phyloP scores from a whole-genome alignment of 2,888 invertebrate species.

The Pammene fasciana region DNA sequence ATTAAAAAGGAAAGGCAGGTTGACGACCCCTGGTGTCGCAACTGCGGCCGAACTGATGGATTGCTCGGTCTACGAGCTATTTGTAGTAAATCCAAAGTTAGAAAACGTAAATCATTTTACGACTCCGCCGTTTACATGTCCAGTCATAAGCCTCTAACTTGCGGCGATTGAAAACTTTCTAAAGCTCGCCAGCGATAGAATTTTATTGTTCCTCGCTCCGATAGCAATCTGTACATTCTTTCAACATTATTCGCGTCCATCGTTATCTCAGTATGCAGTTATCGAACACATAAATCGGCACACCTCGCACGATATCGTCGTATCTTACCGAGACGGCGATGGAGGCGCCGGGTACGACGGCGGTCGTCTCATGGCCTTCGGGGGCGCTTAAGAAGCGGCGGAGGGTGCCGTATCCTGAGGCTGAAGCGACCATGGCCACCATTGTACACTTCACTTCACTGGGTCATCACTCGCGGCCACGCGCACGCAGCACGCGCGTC shows the following conservation, averaged over 20 bases:
- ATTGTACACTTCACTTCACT: constrained; percentile 68
- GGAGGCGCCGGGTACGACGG: constrained; percentile 69
- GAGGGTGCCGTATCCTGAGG: constrained; percentile 79
- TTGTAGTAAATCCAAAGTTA: constrained; percentile 19
- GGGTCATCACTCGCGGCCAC: constrained; percentile 70
- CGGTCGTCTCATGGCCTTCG: constrained; percentile 66
- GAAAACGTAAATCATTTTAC: constrained; percentile 18
- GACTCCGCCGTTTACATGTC: constrained; percentile 11
- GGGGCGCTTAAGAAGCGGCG: constrained; percentile 80
- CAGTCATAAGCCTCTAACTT: constrained; percentile 10
- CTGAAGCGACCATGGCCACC: constrained; percentile 81
- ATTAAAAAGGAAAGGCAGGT: constrained; percentile 78
- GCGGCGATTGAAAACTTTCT: constrained; percentile 45
- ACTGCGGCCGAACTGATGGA: constrained; percentile 61
- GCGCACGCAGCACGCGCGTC: constrained; percentile 72
- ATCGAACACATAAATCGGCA: constrained; percentile 51
- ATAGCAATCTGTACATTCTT: constrained; percentile 63
- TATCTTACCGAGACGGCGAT: constrained; percentile 78
- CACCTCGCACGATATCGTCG: constrained; percentile 49
- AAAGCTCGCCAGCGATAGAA: constrained; percentile 54
- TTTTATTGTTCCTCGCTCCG: constrained; percentile 56
- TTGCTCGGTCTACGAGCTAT: constrained; percentile 51
- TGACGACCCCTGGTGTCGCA: constrained; percentile 64
- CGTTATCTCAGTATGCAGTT: constrained; percentile 45
- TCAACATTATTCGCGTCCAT: constrained; percentile 33